Base-by-base conservation (phyloP, 2,797 vertebrate genomes). In the Dallia pectoralis region DNA sequence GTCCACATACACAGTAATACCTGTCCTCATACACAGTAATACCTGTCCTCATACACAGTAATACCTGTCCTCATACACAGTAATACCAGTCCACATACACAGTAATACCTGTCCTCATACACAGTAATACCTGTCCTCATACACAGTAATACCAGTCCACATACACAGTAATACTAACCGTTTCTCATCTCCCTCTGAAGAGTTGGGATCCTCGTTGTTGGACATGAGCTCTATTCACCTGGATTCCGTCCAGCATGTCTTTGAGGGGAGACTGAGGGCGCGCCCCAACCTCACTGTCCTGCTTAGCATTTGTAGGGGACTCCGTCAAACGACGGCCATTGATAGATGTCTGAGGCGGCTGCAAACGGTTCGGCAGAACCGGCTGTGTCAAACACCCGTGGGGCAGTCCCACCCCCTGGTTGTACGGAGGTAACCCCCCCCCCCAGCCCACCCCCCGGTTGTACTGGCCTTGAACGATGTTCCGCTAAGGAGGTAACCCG, bases 151-250 rank as follows among this genome's bases (percentile, higher is more conserved):
- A n/a, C n/a, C n/a, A n/a, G n/a, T n/a, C n/a, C n/a, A n/a, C n/a
- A n/a, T 36, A 36, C 7, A 36, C 7, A 7, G 40, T 44, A 44
- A 44, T 22, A 63, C 89, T 96, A 92, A 97, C 96, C 95, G 93
- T 94, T 91, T 95, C 88, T 96, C 95, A 86, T 97, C 95, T 92
- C 95, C 94, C 93, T 97, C 95, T 77, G 94, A 96, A 84, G 94
- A 95, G 90, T 93, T 89, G 85, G 87, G 95, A 91, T 96, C 95
- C 93, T 95, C 95, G 91, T 94, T 94, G 93, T 92, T 95, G 93
- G 93, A 93, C 94, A 94, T 95, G 93, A 94, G 94, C 93, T 96
- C 95, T 93, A 95, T 95, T 94, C 90, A 91, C 93, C 92, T 94
- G 90, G 89, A 93, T 93, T 93, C 93, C 92, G 92, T 96, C 93